phyloP scores from a whole-genome alignment of 2,888 invertebrate species.

The Macrosiphum euphorbiae region DNA sequence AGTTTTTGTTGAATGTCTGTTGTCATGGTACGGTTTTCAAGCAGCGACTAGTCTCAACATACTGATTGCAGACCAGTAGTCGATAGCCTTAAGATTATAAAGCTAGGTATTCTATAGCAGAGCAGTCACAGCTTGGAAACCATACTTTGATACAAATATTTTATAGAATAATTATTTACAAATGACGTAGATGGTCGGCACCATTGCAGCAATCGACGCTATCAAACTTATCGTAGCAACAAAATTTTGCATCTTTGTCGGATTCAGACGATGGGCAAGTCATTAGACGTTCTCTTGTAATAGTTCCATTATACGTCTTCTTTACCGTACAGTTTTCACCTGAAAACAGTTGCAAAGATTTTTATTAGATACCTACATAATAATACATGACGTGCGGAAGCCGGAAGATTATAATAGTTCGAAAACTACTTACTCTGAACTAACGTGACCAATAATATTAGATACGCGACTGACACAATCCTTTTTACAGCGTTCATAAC shows the following conservation, averaged over 20 bases:
- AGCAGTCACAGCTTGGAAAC: neutral
- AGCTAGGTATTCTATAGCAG: too few species aligned
- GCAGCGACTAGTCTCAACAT: neutral
- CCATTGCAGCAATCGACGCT: constrained; percentile 51
- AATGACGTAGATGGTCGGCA: neutral
- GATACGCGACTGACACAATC: neutral
- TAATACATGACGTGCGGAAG: neutral
- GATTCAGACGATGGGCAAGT: constrained; percentile 2
- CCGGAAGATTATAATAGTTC: neutral
- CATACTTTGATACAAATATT: neutral
- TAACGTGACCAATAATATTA: neutral
- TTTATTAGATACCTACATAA: neutral
- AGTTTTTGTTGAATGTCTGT: neutral
- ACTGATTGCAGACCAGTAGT: too few species aligned
- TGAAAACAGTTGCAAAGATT: neutral
- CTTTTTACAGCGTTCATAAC: constrained; percentile 25
- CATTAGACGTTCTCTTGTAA: constrained; percentile 4
- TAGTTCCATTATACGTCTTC: neutral
- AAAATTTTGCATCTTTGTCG: constrained; percentile 35
- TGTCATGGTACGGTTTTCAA: neutral
- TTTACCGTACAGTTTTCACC: constrained; percentile 54
- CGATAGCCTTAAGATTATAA: too few species aligned
- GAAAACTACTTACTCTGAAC: constrained; percentile 34
- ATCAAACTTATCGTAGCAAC: constrained; percentile 36
- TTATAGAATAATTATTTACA: constrained; percentile 38